Evolutionary conservation across 2,888 invertebrate genomes (phyloP).

Genomic region (Epirrhoe tristata): DNA sequence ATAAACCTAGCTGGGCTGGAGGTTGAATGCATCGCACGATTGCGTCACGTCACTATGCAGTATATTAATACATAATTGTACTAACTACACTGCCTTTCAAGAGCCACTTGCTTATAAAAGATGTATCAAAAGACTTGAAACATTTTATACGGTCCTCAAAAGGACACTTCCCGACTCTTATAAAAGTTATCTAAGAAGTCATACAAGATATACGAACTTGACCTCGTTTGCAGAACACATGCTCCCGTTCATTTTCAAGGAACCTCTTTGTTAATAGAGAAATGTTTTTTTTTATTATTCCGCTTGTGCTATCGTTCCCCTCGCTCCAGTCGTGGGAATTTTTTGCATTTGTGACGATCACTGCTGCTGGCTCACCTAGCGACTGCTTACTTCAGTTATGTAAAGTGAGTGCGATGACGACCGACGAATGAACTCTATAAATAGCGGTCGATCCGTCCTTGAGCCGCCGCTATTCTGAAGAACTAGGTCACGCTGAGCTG

Average conservation of each 20-base stretch:
- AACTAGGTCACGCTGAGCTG: conserved; percentile 80
- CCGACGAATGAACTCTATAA: conserved; percentile 80
- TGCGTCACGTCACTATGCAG: conserved; percentile 54
- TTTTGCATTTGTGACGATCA: conserved; percentile 54
- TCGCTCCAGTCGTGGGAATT: conserved; percentile 68
- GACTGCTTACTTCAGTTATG: conserved; percentile 74
- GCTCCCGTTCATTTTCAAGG: conserved; percentile 46
- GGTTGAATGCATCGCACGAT: conserved; percentile 69
- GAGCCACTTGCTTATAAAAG: background rate
- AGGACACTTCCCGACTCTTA: conserved; percentile 10
- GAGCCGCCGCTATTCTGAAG: conserved; percentile 76
- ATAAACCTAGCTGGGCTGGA: conserved; percentile 70
- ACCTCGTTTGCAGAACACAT: conserved; percentile 48
- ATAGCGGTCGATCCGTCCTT: conserved; percentile 84
- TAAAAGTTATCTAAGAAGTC: conserved; percentile 12
- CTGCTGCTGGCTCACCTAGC: conserved; percentile 71
- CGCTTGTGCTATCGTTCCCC: conserved; percentile 57
- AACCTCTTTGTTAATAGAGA: conserved; percentile 58
- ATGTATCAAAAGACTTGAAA: background rate
- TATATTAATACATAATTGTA: conserved; percentile 15
- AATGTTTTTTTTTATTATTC: conserved; percentile 66
- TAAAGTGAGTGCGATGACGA: conserved; percentile 78
- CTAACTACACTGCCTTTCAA: conserved; percentile 14
- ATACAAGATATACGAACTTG: conserved; percentile 49
- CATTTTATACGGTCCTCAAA: conserved; percentile 7